Percentiles rank a stretch among this genome's conserved stretches.
Conservation (phyloP, 2,797 vertebrate genomes). For the Nasua narica region DNA sequence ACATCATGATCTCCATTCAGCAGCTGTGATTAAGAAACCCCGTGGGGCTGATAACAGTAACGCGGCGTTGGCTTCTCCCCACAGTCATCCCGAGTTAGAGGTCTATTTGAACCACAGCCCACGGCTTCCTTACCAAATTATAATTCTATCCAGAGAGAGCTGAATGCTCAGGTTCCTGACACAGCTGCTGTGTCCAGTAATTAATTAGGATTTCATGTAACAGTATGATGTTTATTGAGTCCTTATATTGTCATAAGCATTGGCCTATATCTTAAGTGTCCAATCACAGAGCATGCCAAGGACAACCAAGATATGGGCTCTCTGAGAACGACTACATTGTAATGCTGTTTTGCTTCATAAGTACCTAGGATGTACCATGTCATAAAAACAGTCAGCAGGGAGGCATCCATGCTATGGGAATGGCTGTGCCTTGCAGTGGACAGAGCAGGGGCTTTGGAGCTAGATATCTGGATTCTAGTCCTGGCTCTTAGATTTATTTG, state of each 20-base stretch:
- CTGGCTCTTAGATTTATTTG: neutral
- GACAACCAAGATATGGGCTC: neutral
- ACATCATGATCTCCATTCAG: neutral
- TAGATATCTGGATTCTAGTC: neutral
- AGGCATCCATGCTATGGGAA: neutral
- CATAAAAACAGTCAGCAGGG: neutral
- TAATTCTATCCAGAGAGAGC: neutral
- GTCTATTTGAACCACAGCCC: neutral
- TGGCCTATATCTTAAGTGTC: neutral
- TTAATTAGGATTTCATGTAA: neutral
- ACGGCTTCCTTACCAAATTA: neutral
- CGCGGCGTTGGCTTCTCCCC: neutral
- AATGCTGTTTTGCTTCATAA: neutral
- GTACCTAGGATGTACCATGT: neutral
- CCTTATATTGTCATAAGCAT: neutral
- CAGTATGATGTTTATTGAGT: neutral
- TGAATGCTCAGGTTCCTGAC: neutral
- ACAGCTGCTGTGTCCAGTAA: neutral
- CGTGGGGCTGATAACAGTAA: neutral
- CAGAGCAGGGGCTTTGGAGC: neutral
- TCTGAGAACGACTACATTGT: neutral
- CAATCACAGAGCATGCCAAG: neutral
- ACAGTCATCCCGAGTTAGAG: neutral
- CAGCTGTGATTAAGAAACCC: neutral
- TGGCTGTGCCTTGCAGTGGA: neutral